Evolutionary conservation across 2,888 invertebrate species (phyloP).

Genomic region (Dicycla oo): DNA sequence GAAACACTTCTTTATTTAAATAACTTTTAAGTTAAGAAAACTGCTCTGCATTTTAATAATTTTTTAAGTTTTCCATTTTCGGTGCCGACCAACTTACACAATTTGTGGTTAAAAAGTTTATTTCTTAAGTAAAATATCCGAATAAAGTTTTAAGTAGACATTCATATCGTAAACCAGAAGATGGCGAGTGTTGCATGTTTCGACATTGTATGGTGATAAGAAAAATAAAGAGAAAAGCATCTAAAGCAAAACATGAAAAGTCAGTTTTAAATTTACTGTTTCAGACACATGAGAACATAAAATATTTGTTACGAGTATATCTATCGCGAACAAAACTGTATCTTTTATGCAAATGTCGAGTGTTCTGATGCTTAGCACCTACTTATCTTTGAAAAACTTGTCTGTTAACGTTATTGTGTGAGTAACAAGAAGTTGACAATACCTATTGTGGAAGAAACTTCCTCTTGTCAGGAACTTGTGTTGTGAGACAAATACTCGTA

Average conservation of each 20-base stretch:
- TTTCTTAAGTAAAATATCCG: neutral
- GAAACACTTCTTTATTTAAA: slow-evolving; percentile 71
- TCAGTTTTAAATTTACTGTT: too few species aligned
- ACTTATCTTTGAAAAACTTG: slow-evolving; percentile 43
- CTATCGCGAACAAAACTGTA: neutral
- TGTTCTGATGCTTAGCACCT: slow-evolving; percentile 35
- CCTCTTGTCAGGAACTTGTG: slow-evolving; percentile 42
- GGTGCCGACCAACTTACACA: slow-evolving; percentile 24
- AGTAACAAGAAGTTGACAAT: slow-evolving; percentile 46
- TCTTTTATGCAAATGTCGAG: slow-evolving; percentile 13
- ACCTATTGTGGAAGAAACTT: slow-evolving; percentile 49
- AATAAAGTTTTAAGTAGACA: neutral
- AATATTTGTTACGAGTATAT: neutral
- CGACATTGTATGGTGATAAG: too few species aligned
- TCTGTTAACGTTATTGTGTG: slow-evolving; percentile 47
- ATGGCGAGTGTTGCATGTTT: neutral
- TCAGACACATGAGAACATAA: neutral
- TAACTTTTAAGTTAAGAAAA: slow-evolving; percentile 67
- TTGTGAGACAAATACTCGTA: slow-evolving; percentile 27
- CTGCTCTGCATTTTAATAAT: slow-evolving; percentile 66
- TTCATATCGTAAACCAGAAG: neutral
- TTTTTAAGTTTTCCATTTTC: slow-evolving; percentile 48
- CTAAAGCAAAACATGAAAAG: neutral
- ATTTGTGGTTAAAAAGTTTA: slow-evolving; percentile 28
- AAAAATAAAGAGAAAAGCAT: neutral